Conservation (phyloP, 2,888 invertebrate genomes). For the Itoplectis maculator region DNA sequence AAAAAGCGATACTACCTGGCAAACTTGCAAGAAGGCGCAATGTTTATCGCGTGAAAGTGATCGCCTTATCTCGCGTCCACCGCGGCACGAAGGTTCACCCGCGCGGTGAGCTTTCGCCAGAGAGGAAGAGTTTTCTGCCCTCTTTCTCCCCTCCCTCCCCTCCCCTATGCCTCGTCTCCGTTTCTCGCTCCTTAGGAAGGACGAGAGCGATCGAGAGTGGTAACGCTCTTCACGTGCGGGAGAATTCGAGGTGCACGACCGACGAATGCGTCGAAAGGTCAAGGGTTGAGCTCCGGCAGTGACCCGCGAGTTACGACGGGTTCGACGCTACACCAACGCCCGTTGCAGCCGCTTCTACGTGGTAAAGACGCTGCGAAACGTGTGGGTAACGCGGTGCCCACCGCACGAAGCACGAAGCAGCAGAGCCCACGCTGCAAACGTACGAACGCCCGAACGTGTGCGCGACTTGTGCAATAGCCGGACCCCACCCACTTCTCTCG, state of each 20-base stretch:
- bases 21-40: background rate
- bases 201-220: background rate
- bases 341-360: background rate
- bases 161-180: too few relatives aligned
- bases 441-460: background rate
- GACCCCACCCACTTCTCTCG: slow-evolving; percentile 14
- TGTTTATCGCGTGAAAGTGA: slow-evolving; percentile 4
- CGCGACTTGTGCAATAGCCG: slow-evolving; percentile 44
- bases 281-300: slow-evolving; percentile 72
- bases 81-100: slow-evolving; percentile 85
- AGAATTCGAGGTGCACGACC: slow-evolving; percentile 72
- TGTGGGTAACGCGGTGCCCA: background rate
- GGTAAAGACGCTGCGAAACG: slow-evolving; percentile 6
- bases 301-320: slow-evolving; percentile 59
- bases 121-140: slow-evolving; percentile 84
- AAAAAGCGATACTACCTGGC: too few relatives aligned
- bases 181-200: too few relatives aligned
- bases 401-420: background rate
- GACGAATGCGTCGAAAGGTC: slow-evolving; percentile 71
- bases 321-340: slow-evolving; percentile 17
- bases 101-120: slow-evolving; percentile 89
- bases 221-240: slow-evolving; percentile 69
- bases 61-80: slow-evolving; percentile 44
- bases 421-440: background rate
- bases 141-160: background rate